phyloP scores from a whole-genome alignment of 2,113 vertebrate species.

The Archilochus colubris region DNA sequence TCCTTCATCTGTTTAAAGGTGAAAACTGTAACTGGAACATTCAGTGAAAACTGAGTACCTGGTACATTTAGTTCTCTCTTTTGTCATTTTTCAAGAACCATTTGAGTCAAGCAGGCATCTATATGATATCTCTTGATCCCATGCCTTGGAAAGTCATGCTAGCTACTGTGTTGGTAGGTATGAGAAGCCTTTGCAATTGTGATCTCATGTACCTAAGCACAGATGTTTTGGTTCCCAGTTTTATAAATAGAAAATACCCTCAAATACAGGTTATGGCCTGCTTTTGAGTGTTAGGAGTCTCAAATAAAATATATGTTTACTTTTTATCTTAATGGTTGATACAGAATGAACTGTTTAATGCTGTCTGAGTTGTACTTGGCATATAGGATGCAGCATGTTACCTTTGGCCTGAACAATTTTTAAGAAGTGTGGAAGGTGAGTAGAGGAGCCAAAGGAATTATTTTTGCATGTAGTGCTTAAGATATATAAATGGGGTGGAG shows the following conservation, averaged over 20 bases:
- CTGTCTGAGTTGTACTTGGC: conserved; percentile 2
- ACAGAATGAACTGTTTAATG: conserved; percentile 7
- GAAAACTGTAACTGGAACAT: neutral
- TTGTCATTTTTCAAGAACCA: neutral
- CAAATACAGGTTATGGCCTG: neutral
- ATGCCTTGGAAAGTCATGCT: neutral
- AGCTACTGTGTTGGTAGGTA: neutral
- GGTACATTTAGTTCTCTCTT: neutral
- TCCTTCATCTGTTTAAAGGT: neutral
- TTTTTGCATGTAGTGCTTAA: conserved; percentile 25
- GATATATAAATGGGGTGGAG: conserved; percentile 61
- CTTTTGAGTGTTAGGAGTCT: neutral
- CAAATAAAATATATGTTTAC: neutral
- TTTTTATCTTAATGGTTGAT: conserved; percentile 9
- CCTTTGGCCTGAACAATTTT: conserved; percentile 38
- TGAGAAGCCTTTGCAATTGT: neutral
- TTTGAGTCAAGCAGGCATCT: neutral
- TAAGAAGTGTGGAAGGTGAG: neutral
- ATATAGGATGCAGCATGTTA: neutral
- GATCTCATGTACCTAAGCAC: neutral
- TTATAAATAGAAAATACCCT: neutral
- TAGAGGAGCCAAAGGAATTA: conserved; percentile 39
- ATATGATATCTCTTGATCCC: neutral
- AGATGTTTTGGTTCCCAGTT: neutral
- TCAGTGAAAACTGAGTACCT: neutral